Evolutionary conservation across 2,797 vertebrate genomes (phyloP).

Genomic region (Oreonectes daqikongensis): DNA sequence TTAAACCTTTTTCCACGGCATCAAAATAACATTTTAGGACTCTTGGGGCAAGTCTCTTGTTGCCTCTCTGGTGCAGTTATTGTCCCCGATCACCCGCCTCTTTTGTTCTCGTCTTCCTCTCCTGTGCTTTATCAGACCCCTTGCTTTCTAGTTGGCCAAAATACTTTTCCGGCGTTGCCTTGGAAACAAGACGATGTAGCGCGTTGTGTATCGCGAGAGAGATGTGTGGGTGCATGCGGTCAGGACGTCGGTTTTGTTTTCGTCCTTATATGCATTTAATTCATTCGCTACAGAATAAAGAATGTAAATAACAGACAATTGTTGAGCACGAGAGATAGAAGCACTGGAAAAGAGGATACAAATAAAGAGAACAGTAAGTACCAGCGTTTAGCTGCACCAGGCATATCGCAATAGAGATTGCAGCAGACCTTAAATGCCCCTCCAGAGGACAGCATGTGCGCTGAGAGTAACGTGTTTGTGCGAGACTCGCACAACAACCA

Average conservation of each 20-base stretch:
- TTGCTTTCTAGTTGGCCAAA: constrained; percentile 62
- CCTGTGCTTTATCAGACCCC: constrained; percentile 58
- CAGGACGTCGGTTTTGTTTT: not conserved
- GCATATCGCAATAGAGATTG: constrained; percentile 58
- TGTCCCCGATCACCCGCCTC: constrained; percentile 50
- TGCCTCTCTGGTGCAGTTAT: constrained; percentile 3
- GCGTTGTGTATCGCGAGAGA: constrained; percentile 44
- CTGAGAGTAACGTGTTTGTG: not conserved
- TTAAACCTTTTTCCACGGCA: constrained; percentile 11
- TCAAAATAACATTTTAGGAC: constrained; percentile 13
- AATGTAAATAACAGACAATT: not conserved
- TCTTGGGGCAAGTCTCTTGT: not conserved
- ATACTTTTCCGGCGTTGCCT: constrained; percentile 71
- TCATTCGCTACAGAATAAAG: not conserved
- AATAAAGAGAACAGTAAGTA: constrained; percentile 26
- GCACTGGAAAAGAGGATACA: not conserved
- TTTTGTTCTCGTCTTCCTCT: constrained; percentile 29
- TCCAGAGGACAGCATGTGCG: constrained; percentile 7
- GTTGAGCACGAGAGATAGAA: not conserved
- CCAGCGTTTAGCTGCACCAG: constrained; percentile 62
- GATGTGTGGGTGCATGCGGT: constrained; percentile 9
- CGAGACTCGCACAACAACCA: not conserved
- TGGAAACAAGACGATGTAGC: constrained; percentile 73
- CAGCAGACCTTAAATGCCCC: constrained; percentile 66
- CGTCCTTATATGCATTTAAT: not conserved